Percentiles rank a stretch among this genome's conserved stretches.
phyloP scores from a whole-genome alignment of 2,888 invertebrate genomes.

The Noctua pronuba region DNA sequence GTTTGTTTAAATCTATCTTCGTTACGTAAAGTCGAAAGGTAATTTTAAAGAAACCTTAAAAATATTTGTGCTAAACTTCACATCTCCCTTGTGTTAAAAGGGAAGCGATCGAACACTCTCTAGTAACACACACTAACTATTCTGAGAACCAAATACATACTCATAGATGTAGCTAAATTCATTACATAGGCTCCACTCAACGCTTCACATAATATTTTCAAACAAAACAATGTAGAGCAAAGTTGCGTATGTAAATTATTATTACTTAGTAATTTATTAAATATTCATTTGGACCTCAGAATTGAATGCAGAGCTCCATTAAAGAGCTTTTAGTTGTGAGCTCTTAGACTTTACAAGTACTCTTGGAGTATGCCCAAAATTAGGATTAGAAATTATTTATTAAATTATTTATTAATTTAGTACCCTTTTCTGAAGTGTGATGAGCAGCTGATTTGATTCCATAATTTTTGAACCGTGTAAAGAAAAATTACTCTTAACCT shows the following conservation, averaged over 20 bases:
- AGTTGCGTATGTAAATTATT: conserved; percentile 38
- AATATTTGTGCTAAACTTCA: not conserved
- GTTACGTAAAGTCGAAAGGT: not conserved
- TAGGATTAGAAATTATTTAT: conserved; percentile 8
- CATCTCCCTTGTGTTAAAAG: not conserved
- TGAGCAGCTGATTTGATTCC: not conserved
- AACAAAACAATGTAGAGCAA: conserved; percentile 23
- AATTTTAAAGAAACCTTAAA: not conserved
- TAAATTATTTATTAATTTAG: conserved; percentile 4
- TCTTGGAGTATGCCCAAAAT: conserved; percentile 16
- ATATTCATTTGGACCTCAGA: conserved; percentile 53
- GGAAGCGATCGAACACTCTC: not conserved
- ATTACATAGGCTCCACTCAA: not conserved
- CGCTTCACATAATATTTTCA: conserved; percentile 18
- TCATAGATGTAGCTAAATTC: not conserved
- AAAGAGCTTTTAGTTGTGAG: conserved; percentile 45
- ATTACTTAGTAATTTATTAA: conserved; percentile 45
- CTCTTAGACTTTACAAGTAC: conserved; percentile 29
- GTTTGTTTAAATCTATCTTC: not conserved
- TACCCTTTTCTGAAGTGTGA: not conserved
- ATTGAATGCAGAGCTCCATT: conserved; percentile 34
- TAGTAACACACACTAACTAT: conserved; percentile 2
- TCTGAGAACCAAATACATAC: not conserved
- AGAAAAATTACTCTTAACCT: not conserved
- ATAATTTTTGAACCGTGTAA: not conserved